phyloP scores from a whole-genome alignment of 2,888 invertebrate genomes.

The Drosophila merina region DNA sequence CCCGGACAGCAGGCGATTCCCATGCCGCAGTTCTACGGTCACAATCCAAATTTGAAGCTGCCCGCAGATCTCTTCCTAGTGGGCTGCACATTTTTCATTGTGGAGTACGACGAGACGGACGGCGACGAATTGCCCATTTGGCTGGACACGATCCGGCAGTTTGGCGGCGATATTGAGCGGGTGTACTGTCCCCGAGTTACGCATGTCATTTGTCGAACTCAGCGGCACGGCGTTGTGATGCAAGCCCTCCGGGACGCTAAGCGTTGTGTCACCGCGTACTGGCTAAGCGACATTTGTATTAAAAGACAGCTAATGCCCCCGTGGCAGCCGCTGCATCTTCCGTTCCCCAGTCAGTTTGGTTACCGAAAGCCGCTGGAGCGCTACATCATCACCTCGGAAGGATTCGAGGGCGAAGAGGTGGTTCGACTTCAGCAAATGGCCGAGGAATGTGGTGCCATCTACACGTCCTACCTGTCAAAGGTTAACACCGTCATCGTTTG shows the following conservation, averaged over 20 bases:
- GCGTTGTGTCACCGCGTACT: conserved; percentile 92
- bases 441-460: conserved; percentile 92
- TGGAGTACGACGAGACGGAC: conserved; percentile 91
- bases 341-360: conserved; percentile 87
- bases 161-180: conserved; percentile 94
- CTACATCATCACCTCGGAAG: conserved; percentile 93
- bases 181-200: conserved; percentile 94
- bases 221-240: conserved; percentile 95
- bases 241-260: conserved; percentile 89
- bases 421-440: conserved; percentile 93
- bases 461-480: conserved; percentile 90
- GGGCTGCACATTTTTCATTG: conserved; percentile 96
- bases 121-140: conserved; percentile 87
- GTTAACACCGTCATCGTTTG: conserved; percentile 92
- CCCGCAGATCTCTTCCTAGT: conserved; percentile 95
- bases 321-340: conserved; percentile 96
- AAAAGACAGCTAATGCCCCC: conserved; percentile 95
- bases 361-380: conserved; percentile 89
- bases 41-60: conserved; percentile 95
- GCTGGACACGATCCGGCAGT: conserved; percentile 90
- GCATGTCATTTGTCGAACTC: conserved; percentile 95
- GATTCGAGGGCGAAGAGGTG: conserved; percentile 95
- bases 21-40: conserved; percentile 92
- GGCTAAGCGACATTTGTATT: conserved; percentile 95
- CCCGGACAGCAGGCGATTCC: conserved; percentile 84